A percentile compares a stretch with the other conserved stretches of the same genome.
Evolutionary conservation across 2,888 invertebrate genomes (phyloP).

Genomic region (Ormyrus labotus): DNA sequence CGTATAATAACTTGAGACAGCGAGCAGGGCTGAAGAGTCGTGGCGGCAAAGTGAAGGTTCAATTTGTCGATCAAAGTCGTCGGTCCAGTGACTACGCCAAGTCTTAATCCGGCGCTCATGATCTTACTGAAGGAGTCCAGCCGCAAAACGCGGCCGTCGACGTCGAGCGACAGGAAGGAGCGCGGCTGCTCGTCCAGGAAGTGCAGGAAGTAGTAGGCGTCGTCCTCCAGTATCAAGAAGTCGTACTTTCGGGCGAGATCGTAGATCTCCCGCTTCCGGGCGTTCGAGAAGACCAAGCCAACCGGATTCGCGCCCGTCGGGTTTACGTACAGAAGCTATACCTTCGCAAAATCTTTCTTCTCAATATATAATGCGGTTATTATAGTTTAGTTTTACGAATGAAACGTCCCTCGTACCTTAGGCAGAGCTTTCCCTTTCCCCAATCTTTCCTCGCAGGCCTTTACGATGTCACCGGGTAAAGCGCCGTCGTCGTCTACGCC

Average conservation of each 20-base stretch:
- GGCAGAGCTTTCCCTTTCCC: too few relatives aligned
- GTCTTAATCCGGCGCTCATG: constrained; percentile 82
- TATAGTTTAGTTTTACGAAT: too few relatives aligned
- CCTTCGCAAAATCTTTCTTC: too few relatives aligned
- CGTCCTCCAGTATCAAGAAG: constrained; percentile 88
- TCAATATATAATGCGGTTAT: too few relatives aligned
- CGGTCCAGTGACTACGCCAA: constrained; percentile 86
- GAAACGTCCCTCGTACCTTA: too few relatives aligned
- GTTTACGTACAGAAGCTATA: constrained; percentile 82
- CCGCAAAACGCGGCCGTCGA: constrained; percentile 85
- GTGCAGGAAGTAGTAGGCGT: constrained; percentile 87
- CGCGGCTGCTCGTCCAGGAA: constrained; percentile 80
- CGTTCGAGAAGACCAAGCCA: constrained; percentile 81
- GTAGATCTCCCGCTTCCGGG: constrained; percentile 82
- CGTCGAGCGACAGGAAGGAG: constrained; percentile 85
- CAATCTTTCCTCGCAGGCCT: too few relatives aligned
- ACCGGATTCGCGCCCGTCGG: constrained; percentile 88
- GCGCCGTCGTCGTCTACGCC: too few relatives aligned
- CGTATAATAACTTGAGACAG: constrained; percentile 78
- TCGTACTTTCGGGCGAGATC: constrained; percentile 84
- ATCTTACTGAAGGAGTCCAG: constrained; percentile 88
- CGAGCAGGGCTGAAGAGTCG: constrained; percentile 80
- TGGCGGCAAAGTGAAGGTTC: constrained; percentile 82
- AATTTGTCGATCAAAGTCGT: constrained; percentile 79
- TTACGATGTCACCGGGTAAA: too few relatives aligned